These are phyloP conservation scores for Gadopsis bispinosus DNA, from an alignment of 2,797 vertebrate species.

Conservation along the genomic window DNA sequence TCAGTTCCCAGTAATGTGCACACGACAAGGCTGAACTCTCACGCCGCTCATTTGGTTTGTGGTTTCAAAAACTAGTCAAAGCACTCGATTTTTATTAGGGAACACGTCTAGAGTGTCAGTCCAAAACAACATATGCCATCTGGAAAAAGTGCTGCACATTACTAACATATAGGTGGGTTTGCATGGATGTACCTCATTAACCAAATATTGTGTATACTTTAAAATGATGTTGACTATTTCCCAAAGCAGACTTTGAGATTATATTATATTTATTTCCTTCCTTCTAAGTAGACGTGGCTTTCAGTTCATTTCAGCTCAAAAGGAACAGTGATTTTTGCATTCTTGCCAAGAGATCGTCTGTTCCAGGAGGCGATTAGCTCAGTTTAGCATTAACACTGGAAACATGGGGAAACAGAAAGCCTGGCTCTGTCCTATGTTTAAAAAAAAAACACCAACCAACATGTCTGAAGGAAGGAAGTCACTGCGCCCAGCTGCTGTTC, in stretches of 20 bases:
- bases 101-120: conserved; percentile 49
- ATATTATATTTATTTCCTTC: neutral
- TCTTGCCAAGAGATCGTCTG: neutral
- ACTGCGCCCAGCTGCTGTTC: no score
- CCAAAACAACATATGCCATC: conserved; percentile 24
- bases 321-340: neutral
- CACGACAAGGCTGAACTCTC: conserved; percentile 34
- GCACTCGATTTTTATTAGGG: conserved; percentile 32
- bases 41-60: conserved; percentile 61
- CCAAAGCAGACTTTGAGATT: neutral
- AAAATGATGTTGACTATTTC: neutral
- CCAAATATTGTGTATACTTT: neutral
- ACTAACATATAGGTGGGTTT: neutral
- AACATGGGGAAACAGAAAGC: neutral
- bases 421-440: neutral
- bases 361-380: neutral
- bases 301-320: neutral
- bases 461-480: no score
- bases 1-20: conserved; percentile 58
- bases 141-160: neutral
- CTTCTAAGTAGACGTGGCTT: neutral
- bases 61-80: conserved; percentile 47
- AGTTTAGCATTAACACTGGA: neutral
- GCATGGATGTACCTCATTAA: conserved; percentile 2
- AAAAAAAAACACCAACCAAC: neutral